Conservation (phyloP, 1,140 invertebrate genomes). For the Matsumurasca onukii region DNA sequence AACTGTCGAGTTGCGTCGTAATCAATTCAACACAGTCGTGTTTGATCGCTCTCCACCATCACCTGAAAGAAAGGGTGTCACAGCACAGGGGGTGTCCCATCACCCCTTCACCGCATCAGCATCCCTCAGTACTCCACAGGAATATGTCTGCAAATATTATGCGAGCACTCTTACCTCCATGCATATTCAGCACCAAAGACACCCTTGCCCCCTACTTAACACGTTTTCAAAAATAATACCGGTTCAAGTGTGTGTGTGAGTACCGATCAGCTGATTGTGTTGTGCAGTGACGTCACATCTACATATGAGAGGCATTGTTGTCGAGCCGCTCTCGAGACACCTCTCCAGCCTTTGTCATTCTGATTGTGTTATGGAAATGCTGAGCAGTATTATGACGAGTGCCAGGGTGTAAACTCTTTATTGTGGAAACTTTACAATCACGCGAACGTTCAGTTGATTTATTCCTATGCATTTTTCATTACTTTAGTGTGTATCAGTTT, state of each 20-base stretch:
- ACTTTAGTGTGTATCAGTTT: too few relatives aligned
- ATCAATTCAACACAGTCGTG: too few relatives aligned
- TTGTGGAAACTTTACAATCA: too few relatives aligned
- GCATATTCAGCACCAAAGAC: conserved; percentile 16
- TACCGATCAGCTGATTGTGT: neutral
- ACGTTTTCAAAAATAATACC: conserved; percentile 27
- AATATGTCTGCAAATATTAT: conserved; percentile 22
- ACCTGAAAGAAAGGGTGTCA: neutral
- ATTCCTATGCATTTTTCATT: too few relatives aligned
- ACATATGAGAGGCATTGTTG: neutral
- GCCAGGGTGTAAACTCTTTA: too few relatives aligned
- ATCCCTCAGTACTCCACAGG: neutral
- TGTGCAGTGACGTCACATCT: neutral
- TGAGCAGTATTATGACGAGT: too few relatives aligned
- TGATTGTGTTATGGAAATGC: too few relatives aligned
- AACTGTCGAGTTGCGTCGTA: too few relatives aligned
- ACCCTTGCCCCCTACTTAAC: conserved; percentile 9
- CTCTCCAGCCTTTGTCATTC: too few relatives aligned
- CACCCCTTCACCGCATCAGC: neutral
- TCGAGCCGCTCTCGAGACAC: neutral
- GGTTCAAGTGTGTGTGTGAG: neutral
- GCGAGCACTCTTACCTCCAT: neutral
- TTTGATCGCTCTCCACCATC: neutral
- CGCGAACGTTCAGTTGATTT: too few relatives aligned
- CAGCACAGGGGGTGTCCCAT: neutral